Evolutionary conservation across 2,113 vertebrate genomes (phyloP), one percentile per base, ranked within the genome.

Genomic region (Campylomormyrus numenius): DNA sequence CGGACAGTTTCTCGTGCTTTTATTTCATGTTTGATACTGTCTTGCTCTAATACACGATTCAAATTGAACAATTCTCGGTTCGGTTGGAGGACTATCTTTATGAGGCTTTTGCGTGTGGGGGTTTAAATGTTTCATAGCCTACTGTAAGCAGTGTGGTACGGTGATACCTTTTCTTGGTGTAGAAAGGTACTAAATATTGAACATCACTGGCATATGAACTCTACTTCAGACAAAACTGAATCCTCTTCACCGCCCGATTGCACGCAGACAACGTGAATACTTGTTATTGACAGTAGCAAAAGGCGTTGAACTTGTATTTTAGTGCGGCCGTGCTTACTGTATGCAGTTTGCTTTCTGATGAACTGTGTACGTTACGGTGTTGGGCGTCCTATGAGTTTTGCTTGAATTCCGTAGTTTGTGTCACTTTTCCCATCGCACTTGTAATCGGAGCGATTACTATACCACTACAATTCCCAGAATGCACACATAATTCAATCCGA

Each of bases 391-490:
- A 9, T 88, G 3, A 87, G 15, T 90, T 84, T 49, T 89, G 90
- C 85, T 74, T 42, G 88, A 66, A 85, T 66, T 27, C 3, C 50
- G 84, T 70, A 89, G 83, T 88, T 77, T 88, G 85, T 92, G 90
- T 90, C 92, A 89, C 83, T 91, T 89, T 91, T 90, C 52, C 89
- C 83, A 88, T 90, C 88, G 90, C 91, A 77, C 42, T 92, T 90
- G 89, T 90, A 42, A 84, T 91, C 91, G 89, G 92, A 93, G 93
- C 93, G 91, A 91, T 91, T 88, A 92, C 93, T 92, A 74, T 93
- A 92, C 53, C 93, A 95, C 96, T 95, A 95, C 95, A 95, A 93
- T 93, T 95, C 96, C 96, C 95, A 95, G 94, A 94, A 95, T 96
- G 94, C 96, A 94, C 90, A 93, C 91, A 93, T 91, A 92, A 92